Evolutionary conservation across 2,113 vertebrate genomes (phyloP), one percentile per base, ranked within the genome.

Genomic region (Myocastor coypus): DNA sequence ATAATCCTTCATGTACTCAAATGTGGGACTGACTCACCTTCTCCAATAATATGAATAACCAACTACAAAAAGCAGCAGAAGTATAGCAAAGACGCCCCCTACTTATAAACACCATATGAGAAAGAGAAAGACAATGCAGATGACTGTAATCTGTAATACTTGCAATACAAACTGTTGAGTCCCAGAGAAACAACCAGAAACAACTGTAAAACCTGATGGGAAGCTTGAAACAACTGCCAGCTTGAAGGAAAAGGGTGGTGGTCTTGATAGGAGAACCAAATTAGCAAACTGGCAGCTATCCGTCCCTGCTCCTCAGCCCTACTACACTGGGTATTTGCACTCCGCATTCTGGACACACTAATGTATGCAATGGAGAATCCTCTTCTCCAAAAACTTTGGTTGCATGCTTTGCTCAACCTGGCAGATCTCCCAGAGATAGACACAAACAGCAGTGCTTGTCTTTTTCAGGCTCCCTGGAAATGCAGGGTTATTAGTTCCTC

Each of bases 61-160:
- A 92, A 86, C 71, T 17, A 95, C 7, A 94, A 10, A 83, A 94
- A 87, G 26, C n/a, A 89, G n/a, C 28, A 50, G 57, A 90, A 66
- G 78, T 1, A 40, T 73, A 92, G 32, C 3, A 63, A 73, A 30
- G 19, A 86, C 59, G 37, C 64, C 50, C 37, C 64, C 64, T 85
- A 42, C 20, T 87, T 37, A 96, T 69, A 91, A 63, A 87, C 1
- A 86, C 19, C 71, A 84, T 11, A 24, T 37, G 13, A 86, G 40
- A 86, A 86, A 91, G 52, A 40, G 52, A 30, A 89, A 64, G 37
- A 55, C n/a, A 89, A 63, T 46, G 2, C 77, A 82, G n/a, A 73
- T 26, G 55, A 92, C 16, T 57, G 6, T 78, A 71, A 83, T 13
- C 16, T 57, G 6, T 78, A 71, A 83, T 13, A 93, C 24, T 26